These are phyloP conservation scores for Pammene aurita DNA, from an alignment of 2,888 invertebrate species.

Conservation along the genomic window DNA sequence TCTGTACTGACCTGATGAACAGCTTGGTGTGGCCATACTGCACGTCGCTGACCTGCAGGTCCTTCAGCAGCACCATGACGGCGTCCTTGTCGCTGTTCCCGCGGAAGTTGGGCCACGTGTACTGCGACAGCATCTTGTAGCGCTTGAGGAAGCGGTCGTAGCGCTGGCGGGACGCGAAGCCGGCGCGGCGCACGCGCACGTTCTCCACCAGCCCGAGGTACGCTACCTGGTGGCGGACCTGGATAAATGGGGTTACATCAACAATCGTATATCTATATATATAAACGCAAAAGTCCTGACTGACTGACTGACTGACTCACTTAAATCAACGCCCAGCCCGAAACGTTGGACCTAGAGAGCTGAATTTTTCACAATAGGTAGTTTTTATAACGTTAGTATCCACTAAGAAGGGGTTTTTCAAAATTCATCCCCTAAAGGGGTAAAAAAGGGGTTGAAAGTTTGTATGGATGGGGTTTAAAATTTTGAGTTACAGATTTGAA, in stretches of 20 bases:
- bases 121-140: slow-evolving; percentile 98
- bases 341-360: no score
- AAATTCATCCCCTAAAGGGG: no score
- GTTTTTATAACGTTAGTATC: no score
- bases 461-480: no score
- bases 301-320: no score
- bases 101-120: slow-evolving; percentile 98
- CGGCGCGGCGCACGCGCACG: slow-evolving; percentile 96
- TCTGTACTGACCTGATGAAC: slow-evolving; percentile 88
- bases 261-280: no score
- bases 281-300: no score
- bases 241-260: background rate
- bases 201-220: slow-evolving; percentile 98
- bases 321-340: no score
- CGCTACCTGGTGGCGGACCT: slow-evolving; percentile 87
- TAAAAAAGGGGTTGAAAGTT: no score
- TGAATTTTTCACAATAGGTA: no score
- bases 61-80: slow-evolving; percentile 91
- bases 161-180: slow-evolving; percentile 97
- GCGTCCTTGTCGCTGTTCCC: slow-evolving; percentile 91
- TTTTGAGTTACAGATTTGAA: no score
- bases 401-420: no score
- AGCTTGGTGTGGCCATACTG: slow-evolving; percentile 98
- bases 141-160: slow-evolving; percentile 96
- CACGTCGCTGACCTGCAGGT: slow-evolving; percentile 91